Conservation (phyloP, 1,140 invertebrate species). For the Atopsyche davidsoni region DNA sequence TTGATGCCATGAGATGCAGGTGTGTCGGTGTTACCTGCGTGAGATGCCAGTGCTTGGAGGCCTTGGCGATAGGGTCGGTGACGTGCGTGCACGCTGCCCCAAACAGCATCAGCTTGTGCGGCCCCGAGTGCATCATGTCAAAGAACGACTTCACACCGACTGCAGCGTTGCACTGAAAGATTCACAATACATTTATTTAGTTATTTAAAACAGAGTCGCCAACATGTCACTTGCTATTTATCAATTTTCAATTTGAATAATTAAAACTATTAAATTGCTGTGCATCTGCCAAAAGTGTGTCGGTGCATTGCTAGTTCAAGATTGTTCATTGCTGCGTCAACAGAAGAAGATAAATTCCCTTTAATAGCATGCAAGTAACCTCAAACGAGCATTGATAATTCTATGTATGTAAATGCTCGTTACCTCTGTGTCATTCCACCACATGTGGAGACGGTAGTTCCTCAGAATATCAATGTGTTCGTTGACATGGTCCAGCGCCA, state of each 20-base stretch:
- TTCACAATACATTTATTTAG: not conserved
- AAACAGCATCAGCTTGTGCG: conserved; percentile 91
- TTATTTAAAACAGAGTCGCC: not conserved
- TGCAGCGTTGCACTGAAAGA: conserved; percentile 88
- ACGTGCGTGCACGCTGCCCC: conserved; percentile 94
- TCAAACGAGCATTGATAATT: no score
- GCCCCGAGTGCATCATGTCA: conserved; percentile 93
- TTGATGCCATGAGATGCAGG: no score
- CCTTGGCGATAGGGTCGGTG: conserved; percentile 96
- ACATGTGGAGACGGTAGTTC: conserved; percentile 86
- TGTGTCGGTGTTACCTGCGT: conserved; percentile 66
- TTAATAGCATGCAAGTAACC: no score
- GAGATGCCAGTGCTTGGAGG: conserved; percentile 93
- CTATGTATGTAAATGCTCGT: conserved; percentile 28
- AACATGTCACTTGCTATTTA: not conserved
- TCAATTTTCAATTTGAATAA: not conserved
- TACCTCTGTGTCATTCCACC: conserved; percentile 94
- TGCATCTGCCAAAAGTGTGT: no score
- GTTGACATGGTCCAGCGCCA: conserved; percentile 90
- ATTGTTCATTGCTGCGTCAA: no score
- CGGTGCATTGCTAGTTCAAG: no score
- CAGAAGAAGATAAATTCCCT: no score
- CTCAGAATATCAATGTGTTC: conserved; percentile 74
- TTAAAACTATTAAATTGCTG: no score
- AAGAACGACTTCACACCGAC: conserved; percentile 98